Base-by-base conservation (phyloP, 2,797 vertebrate species). In the Myotis daubentonii region DNA sequence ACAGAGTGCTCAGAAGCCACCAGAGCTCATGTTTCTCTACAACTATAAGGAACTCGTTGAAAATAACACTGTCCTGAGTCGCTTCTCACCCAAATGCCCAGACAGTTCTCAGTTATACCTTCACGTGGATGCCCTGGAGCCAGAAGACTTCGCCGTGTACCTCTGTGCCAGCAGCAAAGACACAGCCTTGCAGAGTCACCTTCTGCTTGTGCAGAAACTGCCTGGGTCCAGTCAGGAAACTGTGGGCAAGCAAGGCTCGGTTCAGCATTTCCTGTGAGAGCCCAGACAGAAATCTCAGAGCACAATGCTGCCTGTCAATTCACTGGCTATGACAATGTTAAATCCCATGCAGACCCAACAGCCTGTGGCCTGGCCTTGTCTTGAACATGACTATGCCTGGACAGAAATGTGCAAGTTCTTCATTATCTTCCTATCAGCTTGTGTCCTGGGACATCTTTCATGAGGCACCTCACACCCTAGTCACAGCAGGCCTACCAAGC, bases 11-110 rank as follows among this genome's bases (percentile, higher is more conserved):
- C 78, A 76, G 62, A 94, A 95, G 9, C 51, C 60, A 0, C 38
- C 0, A 0, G 38, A n/a, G 79, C 4, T 98, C 87, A 44, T 76
- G 91, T 66, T 93, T n/a, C 0, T 3, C 30, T 62, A 30, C 49
- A 51, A 0, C 12, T 81, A 1, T 5, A 1, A 4, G 8, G 0
- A 66, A 0, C 8, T 94, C 2, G 0, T 0, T 8, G 4, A 2
- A 15, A 95, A 97, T 6, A 15, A 68, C 2, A 44, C 9, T 11
- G 66, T 92, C 5, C 62, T 78, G 0, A 57, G 10, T 4, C 11
- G 16, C 57, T 96, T 94, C 66, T 9, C 0, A 8, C 8, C 81
- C 13, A 0, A 36, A 3, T 51, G 12, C 8, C 1, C 11, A 15
- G 20, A 87, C 0, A 75, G 0, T 3, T 65, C 68, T 62, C 3